These are phyloP conservation scores for Zaprionus ornatus DNA, from an alignment of 1,140 invertebrate genomes.

Conservation along the genomic window DNA sequence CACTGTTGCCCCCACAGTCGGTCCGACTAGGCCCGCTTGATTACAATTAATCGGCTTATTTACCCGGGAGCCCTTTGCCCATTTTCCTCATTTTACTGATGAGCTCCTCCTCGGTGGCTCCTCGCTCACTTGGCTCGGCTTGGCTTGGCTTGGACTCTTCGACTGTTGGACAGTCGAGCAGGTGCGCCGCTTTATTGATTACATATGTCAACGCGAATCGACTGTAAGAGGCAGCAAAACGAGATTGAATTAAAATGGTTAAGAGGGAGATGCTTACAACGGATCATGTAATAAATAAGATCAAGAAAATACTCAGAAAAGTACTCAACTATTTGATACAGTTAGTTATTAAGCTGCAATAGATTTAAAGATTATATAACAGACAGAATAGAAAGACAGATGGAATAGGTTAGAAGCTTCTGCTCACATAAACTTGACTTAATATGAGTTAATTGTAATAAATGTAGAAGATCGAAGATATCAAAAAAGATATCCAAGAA, in stretches of 20 bases:
- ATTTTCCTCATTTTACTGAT: constrained; percentile 35
- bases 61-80: constrained; percentile 50
- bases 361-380: too few relatives aligned
- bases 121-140: neutral
- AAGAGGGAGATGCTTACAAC: too few relatives aligned
- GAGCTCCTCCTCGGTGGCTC: constrained; percentile 18
- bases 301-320: neutral
- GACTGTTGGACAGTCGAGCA: constrained; percentile 18
- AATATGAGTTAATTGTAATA: neutral
- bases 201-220: constrained; percentile 60
- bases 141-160: neutral
- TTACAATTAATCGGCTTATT: constrained; percentile 82
- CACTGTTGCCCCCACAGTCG: neutral
- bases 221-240: constrained; percentile 22
- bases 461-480: too few relatives aligned
- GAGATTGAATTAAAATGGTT: neutral
- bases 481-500: too few relatives aligned
- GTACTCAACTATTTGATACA: neutral
- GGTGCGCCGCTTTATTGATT: constrained; percentile 70
- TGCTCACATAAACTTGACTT: neutral
- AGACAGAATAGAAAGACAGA: too few relatives aligned
- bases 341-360: too few relatives aligned
- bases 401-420: too few relatives aligned
- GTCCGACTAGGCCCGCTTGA: constrained; percentile 62
- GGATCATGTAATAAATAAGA: neutral